Conservation (phyloP, 35 echinoderm and acorn worm species). For the Chiridota heheva region DNA sequence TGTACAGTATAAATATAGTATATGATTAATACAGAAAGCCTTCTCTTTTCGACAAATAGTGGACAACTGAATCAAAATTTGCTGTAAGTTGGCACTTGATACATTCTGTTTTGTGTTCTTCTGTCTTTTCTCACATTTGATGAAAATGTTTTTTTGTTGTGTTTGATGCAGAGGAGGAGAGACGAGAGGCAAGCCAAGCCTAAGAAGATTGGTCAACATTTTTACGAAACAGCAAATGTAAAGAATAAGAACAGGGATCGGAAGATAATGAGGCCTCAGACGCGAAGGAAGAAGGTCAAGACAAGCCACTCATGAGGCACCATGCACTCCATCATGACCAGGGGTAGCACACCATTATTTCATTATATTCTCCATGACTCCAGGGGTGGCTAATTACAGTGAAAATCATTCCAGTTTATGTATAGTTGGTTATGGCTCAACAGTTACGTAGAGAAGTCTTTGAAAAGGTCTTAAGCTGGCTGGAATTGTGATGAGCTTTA, state of each 20-base stretch:
- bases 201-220: conserved; percentile 87
- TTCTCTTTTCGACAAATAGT: background rate
- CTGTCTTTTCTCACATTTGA: background rate
- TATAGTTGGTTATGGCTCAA: too few species aligned
- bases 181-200: conserved; percentile 50
- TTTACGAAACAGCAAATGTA: conserved; percentile 68
- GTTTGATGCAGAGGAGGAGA: conserved; percentile 68
- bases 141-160: background rate
- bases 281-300: background rate
- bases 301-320: too few species aligned
- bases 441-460: too few species aligned
- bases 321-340: too few species aligned
- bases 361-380: too few species aligned
- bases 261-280: conserved; percentile 14
- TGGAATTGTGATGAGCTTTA: too few species aligned
- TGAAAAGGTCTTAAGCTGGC: too few species aligned
- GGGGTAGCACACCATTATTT: too few species aligned
- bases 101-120: background rate
- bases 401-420: too few species aligned
- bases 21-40: background rate
- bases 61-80: background rate
- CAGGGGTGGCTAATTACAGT: too few species aligned
- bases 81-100: too few species aligned
- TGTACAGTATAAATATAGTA: too few species aligned
- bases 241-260: conserved; percentile 78